Base-by-base conservation (phyloP, 2,888 invertebrate genomes). In the Pycnomerus fuliginosus region DNA sequence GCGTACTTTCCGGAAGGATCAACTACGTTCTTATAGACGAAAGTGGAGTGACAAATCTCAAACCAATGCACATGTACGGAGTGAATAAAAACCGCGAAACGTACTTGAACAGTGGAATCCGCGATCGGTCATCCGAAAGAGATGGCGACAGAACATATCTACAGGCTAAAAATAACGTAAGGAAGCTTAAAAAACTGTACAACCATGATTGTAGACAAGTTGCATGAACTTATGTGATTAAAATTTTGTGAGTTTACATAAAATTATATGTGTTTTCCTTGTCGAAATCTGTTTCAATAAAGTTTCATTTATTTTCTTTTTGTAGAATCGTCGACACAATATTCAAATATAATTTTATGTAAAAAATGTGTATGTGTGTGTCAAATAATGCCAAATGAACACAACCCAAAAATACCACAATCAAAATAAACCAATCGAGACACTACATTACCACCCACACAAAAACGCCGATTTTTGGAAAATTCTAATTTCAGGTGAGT, bases 21-120 rank as follows among this genome's bases (percentile, higher is more conserved):
- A 79, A 87, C 1, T 89, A 88, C 62, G 83, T 85, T 7, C 80
- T 88, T 4, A 77, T 89, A 2, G 87, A 88, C 58, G 88, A 89
- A 68, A 80, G 77, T 51, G 88, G 89, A 14, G 81, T 88, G 20
- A 80, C 80, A 42, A 83, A 83, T 60, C 87, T 88, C 61, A 86
- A 86, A 61, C 87, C 87, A 13, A 73, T 86, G 56, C 84, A 86
- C 61, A 85, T 85, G 42, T 84, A 86, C 66, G 81, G 82, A 15
- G 84, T 85, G 1, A 33, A 28, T 10, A 60, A 59, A 27, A 54
- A 62, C 3, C 61, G 64, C 41, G 65, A 64, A 16, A 64, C 67
- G 45, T 68, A 66, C 50, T 50, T 62, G 7, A 62, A 56, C 43
- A 62, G 52, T 11, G 42, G 60, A 3, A 55, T 55, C n/a, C 53